phyloP scores from a whole-genome alignment of 2,888 invertebrate species.

The Schizotus pectinicornis region DNA sequence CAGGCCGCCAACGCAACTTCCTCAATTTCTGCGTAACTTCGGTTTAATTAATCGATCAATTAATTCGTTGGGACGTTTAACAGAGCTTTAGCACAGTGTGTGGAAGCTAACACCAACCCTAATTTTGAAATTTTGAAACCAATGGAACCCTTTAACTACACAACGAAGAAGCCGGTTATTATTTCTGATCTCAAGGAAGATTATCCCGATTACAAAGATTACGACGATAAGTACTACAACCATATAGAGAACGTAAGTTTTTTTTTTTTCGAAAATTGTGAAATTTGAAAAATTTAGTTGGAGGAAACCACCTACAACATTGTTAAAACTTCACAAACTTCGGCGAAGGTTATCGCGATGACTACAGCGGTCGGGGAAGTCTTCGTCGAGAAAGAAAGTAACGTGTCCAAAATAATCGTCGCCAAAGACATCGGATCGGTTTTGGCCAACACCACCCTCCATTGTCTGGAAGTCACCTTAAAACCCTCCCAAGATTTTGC shows the following conservation, averaged over 20 bases:
- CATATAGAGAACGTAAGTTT: slow-evolving; percentile 11
- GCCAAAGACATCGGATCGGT: slow-evolving; percentile 7
- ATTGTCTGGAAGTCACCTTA: background rate
- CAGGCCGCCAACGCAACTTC: background rate
- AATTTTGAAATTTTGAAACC: slow-evolving; percentile 3
- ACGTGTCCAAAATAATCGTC: background rate
- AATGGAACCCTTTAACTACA: background rate
- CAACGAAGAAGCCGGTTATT: background rate
- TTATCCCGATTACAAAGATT: slow-evolving; percentile 12
- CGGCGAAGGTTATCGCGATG: slow-evolving; percentile 9
- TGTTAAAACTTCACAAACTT: background rate
- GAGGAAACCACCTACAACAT: slow-evolving; percentile 10
- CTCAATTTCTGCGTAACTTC: background rate
- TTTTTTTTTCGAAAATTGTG: background rate
- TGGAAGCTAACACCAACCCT: slow-evolving; percentile 11
- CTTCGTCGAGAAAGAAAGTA: background rate
- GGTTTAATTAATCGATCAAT: background rate
- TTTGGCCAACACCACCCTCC: slow-evolving; percentile 1
- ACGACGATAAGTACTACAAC: slow-evolving; percentile 10
- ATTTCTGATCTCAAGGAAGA: slow-evolving; percentile 7
- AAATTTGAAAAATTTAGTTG: slow-evolving; percentile 5
- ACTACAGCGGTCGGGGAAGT: slow-evolving; percentile 9
- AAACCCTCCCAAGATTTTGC: slow-evolving; percentile 6
- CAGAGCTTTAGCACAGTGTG: slow-evolving; percentile 5
- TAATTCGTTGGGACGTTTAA: background rate